A percentile compares a stretch with the other conserved stretches of the same genome.
phyloP scores from a whole-genome alignment of 2,888 invertebrate genomes.

The Pilophorus perplexus region DNA sequence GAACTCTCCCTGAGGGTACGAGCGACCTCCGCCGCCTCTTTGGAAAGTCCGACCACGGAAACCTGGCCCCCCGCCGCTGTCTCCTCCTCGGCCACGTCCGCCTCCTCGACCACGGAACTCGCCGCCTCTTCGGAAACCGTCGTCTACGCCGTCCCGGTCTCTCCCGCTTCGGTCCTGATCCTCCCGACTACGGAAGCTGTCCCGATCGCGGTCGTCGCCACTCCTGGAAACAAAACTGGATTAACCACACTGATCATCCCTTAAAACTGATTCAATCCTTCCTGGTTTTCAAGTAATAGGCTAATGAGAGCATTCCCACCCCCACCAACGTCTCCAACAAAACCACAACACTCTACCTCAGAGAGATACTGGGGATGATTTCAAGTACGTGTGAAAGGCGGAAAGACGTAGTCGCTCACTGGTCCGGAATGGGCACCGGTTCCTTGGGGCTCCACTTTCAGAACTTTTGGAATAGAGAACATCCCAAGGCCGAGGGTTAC shows the following conservation, averaged over 20 bases:
- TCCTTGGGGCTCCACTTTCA: too few relatives aligned
- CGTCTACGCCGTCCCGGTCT: constrained; percentile 23
- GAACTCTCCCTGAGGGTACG: constrained; percentile 53
- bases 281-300: too few relatives aligned
- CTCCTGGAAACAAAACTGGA: not conserved
- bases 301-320: too few relatives aligned
- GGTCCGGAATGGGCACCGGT: too few relatives aligned
- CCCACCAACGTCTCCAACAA: too few relatives aligned
- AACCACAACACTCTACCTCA: too few relatives aligned
- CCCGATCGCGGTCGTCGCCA: constrained; percentile 14
- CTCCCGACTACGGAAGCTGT: constrained; percentile 28
- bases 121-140: constrained; percentile 7
- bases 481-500: too few relatives aligned
- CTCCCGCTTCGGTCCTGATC: constrained; percentile 11
- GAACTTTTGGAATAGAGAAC: too few relatives aligned
- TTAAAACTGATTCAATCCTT: not conserved
- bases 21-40: constrained; percentile 47
- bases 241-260: not conserved
- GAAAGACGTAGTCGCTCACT: too few relatives aligned
- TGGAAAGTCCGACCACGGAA: too few relatives aligned
- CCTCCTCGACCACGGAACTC: constrained; percentile 47
- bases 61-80: constrained; percentile 52
- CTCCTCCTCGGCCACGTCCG: constrained; percentile 51
- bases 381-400: too few relatives aligned
- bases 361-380: too few relatives aligned